A percentile compares a stretch with the other conserved stretches of the same genome.
phyloP scores from a whole-genome alignment of 2,888 invertebrate species.

The Glyphotaelius pellucidus region DNA sequence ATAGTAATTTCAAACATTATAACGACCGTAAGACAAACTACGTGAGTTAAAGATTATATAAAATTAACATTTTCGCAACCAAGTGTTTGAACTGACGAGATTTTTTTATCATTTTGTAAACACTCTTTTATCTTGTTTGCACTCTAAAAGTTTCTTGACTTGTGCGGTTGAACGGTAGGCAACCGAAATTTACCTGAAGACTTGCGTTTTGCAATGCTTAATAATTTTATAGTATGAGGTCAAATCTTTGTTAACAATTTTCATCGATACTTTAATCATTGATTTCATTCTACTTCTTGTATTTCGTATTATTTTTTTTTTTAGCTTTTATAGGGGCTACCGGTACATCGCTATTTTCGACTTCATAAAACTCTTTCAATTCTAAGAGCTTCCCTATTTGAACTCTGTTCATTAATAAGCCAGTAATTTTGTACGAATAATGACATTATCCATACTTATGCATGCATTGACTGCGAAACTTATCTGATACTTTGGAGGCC shows the following conservation, averaged over 20 bases:
- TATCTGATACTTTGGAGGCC: no score
- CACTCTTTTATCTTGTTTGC: slow-evolving; percentile 8
- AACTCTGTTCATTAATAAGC: no score
- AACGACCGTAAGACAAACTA: no score
- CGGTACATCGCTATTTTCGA: no score
- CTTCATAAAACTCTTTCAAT: no score
- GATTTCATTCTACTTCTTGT: neutral
- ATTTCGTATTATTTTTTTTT: no score
- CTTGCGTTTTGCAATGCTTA: neutral
- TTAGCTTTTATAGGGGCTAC: no score
- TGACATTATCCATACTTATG: no score
- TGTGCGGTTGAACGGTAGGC: neutral
- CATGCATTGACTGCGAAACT: no score
- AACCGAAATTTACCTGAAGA: neutral
- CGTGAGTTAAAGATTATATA: neutral
- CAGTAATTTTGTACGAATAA: no score
- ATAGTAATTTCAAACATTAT: no score
- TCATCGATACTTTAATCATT: neutral
- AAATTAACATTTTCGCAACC: neutral
- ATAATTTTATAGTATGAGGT: neutral
- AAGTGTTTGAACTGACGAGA: neutral
- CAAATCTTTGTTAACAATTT: neutral
- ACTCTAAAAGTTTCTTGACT: slow-evolving; percentile 18
- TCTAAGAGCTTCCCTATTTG: no score
- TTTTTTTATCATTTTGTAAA: slow-evolving; percentile 15